Evolutionary conservation across 1,140 invertebrate genomes (phyloP), one percentile per base, ranked within the genome.

Genomic region (Pteromalus puparum): DNA sequence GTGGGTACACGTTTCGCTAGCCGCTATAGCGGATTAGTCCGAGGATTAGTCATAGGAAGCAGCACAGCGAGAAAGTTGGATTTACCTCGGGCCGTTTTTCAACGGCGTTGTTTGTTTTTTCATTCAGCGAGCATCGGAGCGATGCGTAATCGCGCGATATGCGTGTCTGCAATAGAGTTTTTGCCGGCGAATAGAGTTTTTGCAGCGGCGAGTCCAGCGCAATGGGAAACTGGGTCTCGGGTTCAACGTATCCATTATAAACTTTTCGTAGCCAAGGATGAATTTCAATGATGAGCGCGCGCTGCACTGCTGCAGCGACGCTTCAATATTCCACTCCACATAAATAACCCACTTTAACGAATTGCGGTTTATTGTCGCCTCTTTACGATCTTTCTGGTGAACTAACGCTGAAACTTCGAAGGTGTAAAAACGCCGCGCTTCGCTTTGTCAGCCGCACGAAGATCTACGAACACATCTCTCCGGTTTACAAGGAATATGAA

Each of bases 211-310:
- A n/a, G n/a, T 26, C 28, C 4, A 9, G 73, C 73, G 73, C 73
- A 12, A 76, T 24, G 48, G 74, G 13, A 76, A 76, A 76, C 74
- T 76, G 46, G 74, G 53, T 67, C 76, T 78, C 42, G 53, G 76
- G 53, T 79, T 81, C 46, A 74, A 26, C 18, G 65, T 72, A 34
- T 74, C 72, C 72, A 24, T 74, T 53, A n/a, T n/a, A 28, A 61
- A 28, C 24, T 77, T 77, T 61, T 48, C 46, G 26, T 77, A 77
- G 75, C 75, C 75, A 77, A 77, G 75, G 75, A 77, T 77, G 46
- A 76, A 76, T 76, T 61, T 53, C 74, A 76, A 61, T 30, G 74
- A 76, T 76, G 74, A 46, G 42, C n/a, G 42, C 0, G 13, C 30
- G 12, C 13, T 28, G n/a, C 70, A 28, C 12, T 28, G 26, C 30